phyloP scores from a whole-genome alignment of 1,140 invertebrate species.

The Lineus longissimus region DNA sequence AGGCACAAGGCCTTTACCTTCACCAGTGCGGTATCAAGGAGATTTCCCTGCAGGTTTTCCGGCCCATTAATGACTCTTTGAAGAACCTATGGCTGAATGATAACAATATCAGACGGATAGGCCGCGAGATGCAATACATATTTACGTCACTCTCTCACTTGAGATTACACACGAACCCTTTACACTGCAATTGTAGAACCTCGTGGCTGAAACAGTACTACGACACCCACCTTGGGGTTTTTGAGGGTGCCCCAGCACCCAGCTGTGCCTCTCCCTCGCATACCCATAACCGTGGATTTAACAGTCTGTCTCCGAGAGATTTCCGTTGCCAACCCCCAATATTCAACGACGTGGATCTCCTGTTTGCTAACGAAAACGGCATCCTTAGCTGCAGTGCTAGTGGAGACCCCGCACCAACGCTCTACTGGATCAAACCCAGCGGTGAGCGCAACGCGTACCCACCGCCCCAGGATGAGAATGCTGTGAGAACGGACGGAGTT shows the following conservation, averaged over 20 bases:
- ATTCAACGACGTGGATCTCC: slow-evolving; percentile 47
- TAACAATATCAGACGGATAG: slow-evolving; percentile 43
- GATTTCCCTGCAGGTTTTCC: slow-evolving; percentile 36
- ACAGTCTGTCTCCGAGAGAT: slow-evolving; percentile 34
- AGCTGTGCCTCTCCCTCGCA: slow-evolving; percentile 36
- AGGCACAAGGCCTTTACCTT: slow-evolving; percentile 45
- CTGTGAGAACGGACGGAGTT: slow-evolving; percentile 36
- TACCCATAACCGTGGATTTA: slow-evolving; percentile 34
- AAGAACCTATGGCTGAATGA: slow-evolving; percentile 46
- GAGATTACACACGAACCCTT: slow-evolving; percentile 43
- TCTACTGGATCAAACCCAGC: slow-evolving; percentile 48
- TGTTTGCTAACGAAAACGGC: slow-evolving; percentile 36
- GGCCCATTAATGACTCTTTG: slow-evolving; percentile 43
- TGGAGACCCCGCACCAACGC: slow-evolving; percentile 47
- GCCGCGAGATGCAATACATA: slow-evolving; percentile 32
- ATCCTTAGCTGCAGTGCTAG: slow-evolving; percentile 44
- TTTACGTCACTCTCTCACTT: slow-evolving; percentile 44
- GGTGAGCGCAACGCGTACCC: slow-evolving; percentile 36
- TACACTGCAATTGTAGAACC: slow-evolving; percentile 50
- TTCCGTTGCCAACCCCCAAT: slow-evolving; percentile 49
- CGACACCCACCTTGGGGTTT: slow-evolving; percentile 26
- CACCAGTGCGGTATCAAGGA: slow-evolving; percentile 42
- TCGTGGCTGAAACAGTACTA: slow-evolving; percentile 45
- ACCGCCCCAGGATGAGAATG: slow-evolving; percentile 25
- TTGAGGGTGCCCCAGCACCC: slow-evolving; percentile 34